phyloP scores from a whole-genome alignment of 2,888 invertebrate species.

The Rotaria sp. region DNA sequence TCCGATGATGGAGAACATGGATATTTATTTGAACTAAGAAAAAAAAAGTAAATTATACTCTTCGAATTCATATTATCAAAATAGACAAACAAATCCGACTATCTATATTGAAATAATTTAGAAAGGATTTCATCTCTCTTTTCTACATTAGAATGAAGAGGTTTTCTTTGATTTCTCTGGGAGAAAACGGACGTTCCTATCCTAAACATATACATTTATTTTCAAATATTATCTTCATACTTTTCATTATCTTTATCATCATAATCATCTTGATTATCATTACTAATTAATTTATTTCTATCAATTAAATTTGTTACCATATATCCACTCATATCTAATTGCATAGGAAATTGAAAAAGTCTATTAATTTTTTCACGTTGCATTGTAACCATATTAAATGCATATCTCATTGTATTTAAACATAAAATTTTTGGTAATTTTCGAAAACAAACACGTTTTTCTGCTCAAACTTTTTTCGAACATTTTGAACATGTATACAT shows the following conservation, averaged over 20 bases:
- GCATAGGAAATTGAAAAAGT: slow-evolving; percentile 85
- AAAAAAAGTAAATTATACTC: too few species aligned
- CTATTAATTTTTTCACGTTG: slow-evolving; percentile 88
- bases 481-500: slow-evolving; percentile 95
- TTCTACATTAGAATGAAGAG: too few species aligned
- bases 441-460: slow-evolving; percentile 86
- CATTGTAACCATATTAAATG: slow-evolving; percentile 95
- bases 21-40: background rate
- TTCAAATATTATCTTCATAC: too few species aligned
- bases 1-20: background rate
- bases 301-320: slow-evolving; percentile 78
- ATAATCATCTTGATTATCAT: background rate
- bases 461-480: slow-evolving; percentile 85
- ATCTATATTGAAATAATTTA: too few species aligned
- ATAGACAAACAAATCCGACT: too few species aligned
- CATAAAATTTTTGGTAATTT: slow-evolving; percentile 83
- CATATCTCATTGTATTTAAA: slow-evolving; percentile 92
- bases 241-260: background rate
- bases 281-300: background rate
- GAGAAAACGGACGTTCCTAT: too few species aligned
- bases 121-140: too few species aligned
- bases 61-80: too few species aligned
- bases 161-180: too few species aligned
- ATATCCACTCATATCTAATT: slow-evolving; percentile 85
- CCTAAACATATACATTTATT: too few species aligned